Evolutionary conservation across 92 coral and sea anemone species (phyloP).

Genomic region (Parazoanthus darwini): DNA sequence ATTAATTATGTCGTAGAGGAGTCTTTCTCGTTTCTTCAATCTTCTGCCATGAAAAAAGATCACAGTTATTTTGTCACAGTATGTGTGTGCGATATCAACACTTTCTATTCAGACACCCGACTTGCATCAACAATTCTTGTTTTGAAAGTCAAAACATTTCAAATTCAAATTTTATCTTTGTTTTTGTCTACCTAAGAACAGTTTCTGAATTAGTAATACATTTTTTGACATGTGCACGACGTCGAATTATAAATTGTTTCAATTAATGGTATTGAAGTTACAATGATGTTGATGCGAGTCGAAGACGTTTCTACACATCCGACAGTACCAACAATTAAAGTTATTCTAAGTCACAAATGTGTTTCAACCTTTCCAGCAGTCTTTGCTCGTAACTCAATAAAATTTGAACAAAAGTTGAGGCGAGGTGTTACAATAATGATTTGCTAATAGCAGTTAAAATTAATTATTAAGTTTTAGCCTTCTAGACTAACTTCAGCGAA

Average conservation of each 20-base stretch:
- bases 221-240: neutral
- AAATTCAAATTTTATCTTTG: conserved; percentile 31
- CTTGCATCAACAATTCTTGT: conserved; percentile 6
- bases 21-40: neutral
- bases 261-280: conserved; percentile 20
- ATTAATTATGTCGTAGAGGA: neutral
- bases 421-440: too few species aligned
- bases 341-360: too few species aligned
- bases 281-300: neutral
- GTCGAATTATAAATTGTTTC: neutral
- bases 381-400: neutral
- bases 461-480: too few species aligned
- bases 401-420: neutral
- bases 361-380: neutral
- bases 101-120: neutral
- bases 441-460: neutral
- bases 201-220: conserved; percentile 11
- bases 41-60: neutral
- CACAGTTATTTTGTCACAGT: neutral
- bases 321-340: neutral
- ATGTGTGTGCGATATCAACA: neutral
- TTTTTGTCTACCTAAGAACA: neutral
- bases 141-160: neutral
- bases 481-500: neutral
- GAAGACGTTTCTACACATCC: neutral